Evolutionary conservation across 1,140 invertebrate genomes (phyloP).

Genomic region (Lepidurus apus): DNA sequence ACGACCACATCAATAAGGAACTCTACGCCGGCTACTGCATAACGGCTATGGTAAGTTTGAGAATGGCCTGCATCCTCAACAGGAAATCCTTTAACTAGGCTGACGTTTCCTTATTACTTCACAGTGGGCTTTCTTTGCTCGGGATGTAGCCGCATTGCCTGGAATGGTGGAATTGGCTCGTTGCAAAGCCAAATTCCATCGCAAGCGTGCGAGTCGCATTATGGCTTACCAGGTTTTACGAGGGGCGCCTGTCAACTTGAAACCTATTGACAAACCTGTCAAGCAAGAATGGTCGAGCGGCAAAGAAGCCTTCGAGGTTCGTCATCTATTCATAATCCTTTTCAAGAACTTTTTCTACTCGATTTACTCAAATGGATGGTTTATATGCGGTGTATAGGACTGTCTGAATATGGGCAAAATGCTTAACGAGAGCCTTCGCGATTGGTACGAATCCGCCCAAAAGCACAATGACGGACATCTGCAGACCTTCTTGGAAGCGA

Average conservation of each 20-base stretch:
- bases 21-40: constrained; percentile 55
- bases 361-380: not conserved
- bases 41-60: constrained; percentile 46
- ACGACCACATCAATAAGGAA: constrained; percentile 59
- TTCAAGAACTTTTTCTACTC: not conserved
- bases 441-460: constrained; percentile 59
- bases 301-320: constrained; percentile 50
- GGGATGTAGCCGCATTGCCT: constrained; percentile 69
- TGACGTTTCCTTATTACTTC: not conserved
- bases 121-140: constrained; percentile 53
- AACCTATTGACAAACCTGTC: constrained; percentile 54
- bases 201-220: constrained; percentile 39
- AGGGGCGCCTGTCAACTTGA: constrained; percentile 60
- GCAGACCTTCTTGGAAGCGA: constrained; percentile 63
- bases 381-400: constrained; percentile 11
- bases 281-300: constrained; percentile 57
- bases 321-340: constrained; percentile 1
- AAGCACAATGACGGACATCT: constrained; percentile 63
- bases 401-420: constrained; percentile 5
- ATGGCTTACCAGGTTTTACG: constrained; percentile 76
- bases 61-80: constrained; percentile 37
- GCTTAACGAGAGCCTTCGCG: constrained; percentile 53
- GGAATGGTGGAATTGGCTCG: constrained; percentile 48
- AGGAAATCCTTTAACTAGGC: not conserved
- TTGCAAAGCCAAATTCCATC: constrained; percentile 12